phyloP scores from a whole-genome alignment of 2,888 invertebrate species.

The Euclidia mi region DNA sequence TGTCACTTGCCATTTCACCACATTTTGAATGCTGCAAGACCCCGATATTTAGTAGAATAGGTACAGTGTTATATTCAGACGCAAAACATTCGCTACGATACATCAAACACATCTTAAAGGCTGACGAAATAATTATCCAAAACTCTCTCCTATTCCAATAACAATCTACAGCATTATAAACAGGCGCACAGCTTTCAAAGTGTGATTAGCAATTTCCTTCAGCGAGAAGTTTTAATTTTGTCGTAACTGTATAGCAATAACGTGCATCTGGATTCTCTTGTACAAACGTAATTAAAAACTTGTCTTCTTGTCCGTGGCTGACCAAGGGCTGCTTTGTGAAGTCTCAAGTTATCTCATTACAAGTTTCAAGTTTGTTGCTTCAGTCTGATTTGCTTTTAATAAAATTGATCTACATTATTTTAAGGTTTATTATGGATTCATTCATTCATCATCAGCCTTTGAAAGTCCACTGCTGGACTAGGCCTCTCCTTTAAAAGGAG shows the following conservation, averaged over 20 bases:
- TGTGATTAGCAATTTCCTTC: constrained; percentile 38
- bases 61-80: too few species aligned
- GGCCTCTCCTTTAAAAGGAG: too few species aligned
- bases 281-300: constrained; percentile 59
- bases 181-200: not conserved
- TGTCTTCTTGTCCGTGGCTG: constrained; percentile 32
- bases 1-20: too few species aligned
- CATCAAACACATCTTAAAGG: too few species aligned
- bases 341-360: constrained; percentile 55
- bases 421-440: not conserved
- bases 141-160: not conserved
- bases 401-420: constrained; percentile 13
- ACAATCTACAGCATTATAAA: constrained; percentile 2
- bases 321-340: constrained; percentile 41
- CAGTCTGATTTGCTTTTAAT: constrained; percentile 33
- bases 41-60: too few species aligned
- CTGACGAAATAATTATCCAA: too few species aligned
- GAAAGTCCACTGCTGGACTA: too few species aligned
- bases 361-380: constrained; percentile 21
- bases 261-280: constrained; percentile 40
- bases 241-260: constrained; percentile 42
- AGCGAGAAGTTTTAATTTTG: constrained; percentile 37
- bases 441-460: too few species aligned
- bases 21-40: too few species aligned
- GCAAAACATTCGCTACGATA: too few species aligned